Conservation (phyloP, 2,888 invertebrate genomes). For the Elgonia sp. region DNA sequence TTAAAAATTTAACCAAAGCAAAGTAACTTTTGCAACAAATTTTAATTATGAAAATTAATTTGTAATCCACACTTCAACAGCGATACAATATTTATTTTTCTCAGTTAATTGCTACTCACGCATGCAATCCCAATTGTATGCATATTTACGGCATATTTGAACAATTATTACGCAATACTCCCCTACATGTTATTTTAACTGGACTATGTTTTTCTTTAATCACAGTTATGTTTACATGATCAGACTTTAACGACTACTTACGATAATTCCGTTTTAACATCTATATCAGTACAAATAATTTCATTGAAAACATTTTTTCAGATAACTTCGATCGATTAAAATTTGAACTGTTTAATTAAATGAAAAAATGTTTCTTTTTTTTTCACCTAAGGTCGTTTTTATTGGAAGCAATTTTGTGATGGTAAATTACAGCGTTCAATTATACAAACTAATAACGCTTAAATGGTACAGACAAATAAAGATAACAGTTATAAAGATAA, state of each 20-base stretch:
- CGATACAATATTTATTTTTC: neutral
- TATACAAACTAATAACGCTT: too few relatives aligned
- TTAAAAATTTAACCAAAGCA: too few relatives aligned
- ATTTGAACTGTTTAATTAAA: too few relatives aligned
- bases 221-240: constrained; percentile 50
- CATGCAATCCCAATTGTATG: constrained; percentile 26
- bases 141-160: constrained; percentile 28
- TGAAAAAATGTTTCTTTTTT: too few relatives aligned
- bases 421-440: too few relatives aligned
- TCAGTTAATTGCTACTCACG: neutral
- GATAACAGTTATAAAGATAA: neutral
- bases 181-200: constrained; percentile 29
- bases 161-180: constrained; percentile 8
- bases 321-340: too few relatives aligned
- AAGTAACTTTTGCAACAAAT: neutral
- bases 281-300: neutral
- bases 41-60: neutral
- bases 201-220: constrained; percentile 50
- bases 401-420: too few relatives aligned
- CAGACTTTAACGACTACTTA: constrained; percentile 20
- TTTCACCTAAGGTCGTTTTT: too few relatives aligned
- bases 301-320: too few relatives aligned
- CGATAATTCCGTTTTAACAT: constrained; percentile 5
- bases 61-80: neutral
- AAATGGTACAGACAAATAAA: neutral